Percentiles rank a stretch among this genome's conserved stretches.
Evolutionary conservation across 2,797 vertebrate species (phyloP).

Genomic region (Prunella strophiata): DNA sequence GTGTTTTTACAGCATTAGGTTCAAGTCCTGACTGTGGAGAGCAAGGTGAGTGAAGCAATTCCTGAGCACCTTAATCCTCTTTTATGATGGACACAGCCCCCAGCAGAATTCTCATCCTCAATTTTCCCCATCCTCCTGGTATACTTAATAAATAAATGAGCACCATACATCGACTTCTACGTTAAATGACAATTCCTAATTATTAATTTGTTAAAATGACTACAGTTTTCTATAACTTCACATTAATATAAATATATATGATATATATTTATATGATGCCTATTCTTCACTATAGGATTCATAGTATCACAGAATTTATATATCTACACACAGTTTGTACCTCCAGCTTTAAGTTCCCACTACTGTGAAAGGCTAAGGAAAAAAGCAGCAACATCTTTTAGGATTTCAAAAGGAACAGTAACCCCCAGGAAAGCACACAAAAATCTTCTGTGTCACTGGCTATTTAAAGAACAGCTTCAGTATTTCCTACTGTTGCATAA

Average conservation of each 20-base stretch:
- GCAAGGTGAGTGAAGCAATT: neutral
- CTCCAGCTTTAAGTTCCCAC: neutral
- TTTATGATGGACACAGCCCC: neutral
- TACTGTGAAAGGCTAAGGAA: neutral
- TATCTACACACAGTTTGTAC: neutral
- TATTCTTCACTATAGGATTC: neutral
- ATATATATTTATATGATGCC: neutral
- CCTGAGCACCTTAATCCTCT: neutral
- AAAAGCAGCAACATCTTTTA: neutral
- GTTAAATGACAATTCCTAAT: neutral
- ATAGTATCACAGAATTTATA: neutral
- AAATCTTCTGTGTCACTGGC: neutral
- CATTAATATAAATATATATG: no score
- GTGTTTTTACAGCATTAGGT: neutral
- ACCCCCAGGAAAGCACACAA: neutral
- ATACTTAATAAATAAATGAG: neutral
- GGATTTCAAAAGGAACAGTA: slow-evolving; percentile 1
- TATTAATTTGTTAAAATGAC: neutral
- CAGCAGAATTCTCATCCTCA: neutral
- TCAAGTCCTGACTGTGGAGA: neutral
- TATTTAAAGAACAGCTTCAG: slow-evolving; percentile 17
- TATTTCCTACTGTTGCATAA: neutral
- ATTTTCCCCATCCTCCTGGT: neutral
- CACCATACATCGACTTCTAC: rapidly evolving
- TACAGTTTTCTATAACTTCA: neutral